Base-by-base conservation (phyloP, 2,797 vertebrate species). In the Chromis chromis region DNA sequence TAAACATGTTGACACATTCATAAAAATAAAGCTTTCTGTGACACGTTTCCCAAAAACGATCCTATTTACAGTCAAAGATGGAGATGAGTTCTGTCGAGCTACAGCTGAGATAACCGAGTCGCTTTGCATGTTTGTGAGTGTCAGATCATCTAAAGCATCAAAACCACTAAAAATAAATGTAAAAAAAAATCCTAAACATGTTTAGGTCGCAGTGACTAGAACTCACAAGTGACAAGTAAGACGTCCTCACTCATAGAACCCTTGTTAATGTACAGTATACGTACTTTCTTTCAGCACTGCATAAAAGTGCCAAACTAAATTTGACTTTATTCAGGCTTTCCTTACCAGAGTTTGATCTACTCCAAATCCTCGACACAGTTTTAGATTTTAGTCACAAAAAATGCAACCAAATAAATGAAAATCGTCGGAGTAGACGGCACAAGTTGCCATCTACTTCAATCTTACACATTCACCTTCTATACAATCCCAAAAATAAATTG, bases 11-110 rank as follows among this genome's bases (percentile, higher is more conserved):
- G 74, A 83, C 76, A 87, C 81, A 68, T 85, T 91, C 86, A 91
- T 92, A 92, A 93, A 93, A 93, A 94, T 93, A 93, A 94, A 93
- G 85, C 88, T 92, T 92, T 92, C 72, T 88, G 86, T 86, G 87
- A 88, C 84, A 78, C 58, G 27, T 78, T 80, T 82, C 75, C 79
- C 25, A 6, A 83, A 88, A 86, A 80, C 21, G 2, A 86, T 84
- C 67, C 71, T 89, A 89, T 92, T 88, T 92, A 93, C 89, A 93
- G 74, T 82, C 74, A 61, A 64, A 84, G 76, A 77, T 52, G 77
- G 90, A 92, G 90, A 93, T 89, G 92, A 92, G 85, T 90, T 67
- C 86, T 88, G 88, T 81, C 16, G 55, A 83, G 82, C 79, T 85
- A 75, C 84, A 85, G 89, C 83, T 61, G 76, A 81, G 42, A 81